phyloP scores from a whole-genome alignment of 2,113 vertebrate genomes.

The Protomyctophum bolini region DNA sequence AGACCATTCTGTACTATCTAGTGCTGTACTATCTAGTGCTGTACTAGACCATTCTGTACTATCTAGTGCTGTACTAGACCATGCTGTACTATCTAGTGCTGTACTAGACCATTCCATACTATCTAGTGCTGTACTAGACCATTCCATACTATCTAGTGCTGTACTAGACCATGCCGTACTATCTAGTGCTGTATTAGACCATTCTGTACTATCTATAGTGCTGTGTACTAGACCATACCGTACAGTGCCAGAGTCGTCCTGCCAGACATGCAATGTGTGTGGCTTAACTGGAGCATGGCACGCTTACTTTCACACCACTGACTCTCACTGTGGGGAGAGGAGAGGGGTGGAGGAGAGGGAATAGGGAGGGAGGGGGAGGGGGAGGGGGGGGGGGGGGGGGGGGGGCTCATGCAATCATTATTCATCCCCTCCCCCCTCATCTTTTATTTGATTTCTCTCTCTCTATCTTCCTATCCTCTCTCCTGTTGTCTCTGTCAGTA shows the following conservation, averaged over 20 bases:
- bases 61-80: too few relatives aligned
- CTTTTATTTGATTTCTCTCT: not conserved
- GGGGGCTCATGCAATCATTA: not conserved
- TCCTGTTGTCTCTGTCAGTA: conserved; percentile 19
- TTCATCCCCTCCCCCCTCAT: not conserved
- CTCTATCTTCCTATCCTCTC: conserved; percentile 17
- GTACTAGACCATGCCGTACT: too few relatives aligned
- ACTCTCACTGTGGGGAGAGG: conserved; percentile 39
- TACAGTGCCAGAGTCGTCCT: not conserved
- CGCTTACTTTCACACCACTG: conserved; percentile 71
- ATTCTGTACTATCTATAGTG: not conserved
- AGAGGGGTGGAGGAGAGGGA: conserved; percentile 13
- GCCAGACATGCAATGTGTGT: conserved; percentile 19
- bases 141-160: too few relatives aligned
- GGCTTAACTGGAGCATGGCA: conserved; percentile 69
- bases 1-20: too few relatives aligned
- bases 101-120: too few relatives aligned
- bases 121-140: too few relatives aligned
- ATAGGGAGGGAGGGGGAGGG: not conserved
- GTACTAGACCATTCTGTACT: too few relatives aligned
- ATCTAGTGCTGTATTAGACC: not conserved
- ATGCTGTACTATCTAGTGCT: too few relatives aligned
- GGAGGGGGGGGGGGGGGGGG: not conserved
- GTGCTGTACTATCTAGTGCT: too few relatives aligned
- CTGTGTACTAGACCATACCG: not conserved